Evolutionary conservation across 2,113 vertebrate species (phyloP).

Genomic region (Etheostoma spectabile): DNA sequence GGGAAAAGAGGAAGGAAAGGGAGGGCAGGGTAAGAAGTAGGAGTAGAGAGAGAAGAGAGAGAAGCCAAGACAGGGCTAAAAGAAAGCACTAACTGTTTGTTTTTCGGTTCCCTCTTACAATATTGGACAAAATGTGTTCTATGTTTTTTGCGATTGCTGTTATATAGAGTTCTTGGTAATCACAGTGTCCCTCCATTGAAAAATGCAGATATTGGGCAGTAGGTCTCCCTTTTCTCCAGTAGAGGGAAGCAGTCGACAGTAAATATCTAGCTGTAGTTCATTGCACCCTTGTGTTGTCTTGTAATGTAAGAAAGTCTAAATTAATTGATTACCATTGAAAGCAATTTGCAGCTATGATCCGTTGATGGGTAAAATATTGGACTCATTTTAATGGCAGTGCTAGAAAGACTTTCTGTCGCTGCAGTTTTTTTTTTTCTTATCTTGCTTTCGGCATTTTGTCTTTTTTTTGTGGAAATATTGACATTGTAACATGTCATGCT

Average conservation of each 20-base stretch:
- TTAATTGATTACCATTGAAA: slow-evolving; percentile 58
- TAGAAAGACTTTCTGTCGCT: slow-evolving; percentile 17
- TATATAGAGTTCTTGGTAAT: neutral
- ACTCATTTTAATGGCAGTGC: slow-evolving; percentile 35
- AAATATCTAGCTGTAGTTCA: slow-evolving; percentile 22
- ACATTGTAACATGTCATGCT: neutral
- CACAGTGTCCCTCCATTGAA: neutral
- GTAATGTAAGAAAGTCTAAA: slow-evolving; percentile 33
- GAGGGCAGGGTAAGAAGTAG: slow-evolving; percentile 57
- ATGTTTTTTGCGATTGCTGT: neutral
- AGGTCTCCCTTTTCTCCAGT: slow-evolving; percentile 50
- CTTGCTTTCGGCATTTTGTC: neutral
- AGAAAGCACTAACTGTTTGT: slow-evolving; percentile 48
- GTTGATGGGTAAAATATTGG: slow-evolving; percentile 48
- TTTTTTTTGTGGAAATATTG: neutral
- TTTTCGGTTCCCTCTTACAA: neutral
- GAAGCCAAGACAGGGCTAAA: slow-evolving; percentile 53
- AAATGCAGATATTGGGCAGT: neutral
- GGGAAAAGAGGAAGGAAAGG: slow-evolving; percentile 67
- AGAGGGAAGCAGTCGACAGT: slow-evolving; percentile 75
- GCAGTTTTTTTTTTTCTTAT: slow-evolving; percentile 11
- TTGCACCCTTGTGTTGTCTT: slow-evolving; percentile 2
- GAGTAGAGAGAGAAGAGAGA: slow-evolving; percentile 54
- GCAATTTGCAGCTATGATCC: slow-evolving; percentile 51
- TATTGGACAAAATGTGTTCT: neutral